Conservation (phyloP, 2,888 invertebrate genomes). For the Chaetogeoica ovagalla region DNA sequence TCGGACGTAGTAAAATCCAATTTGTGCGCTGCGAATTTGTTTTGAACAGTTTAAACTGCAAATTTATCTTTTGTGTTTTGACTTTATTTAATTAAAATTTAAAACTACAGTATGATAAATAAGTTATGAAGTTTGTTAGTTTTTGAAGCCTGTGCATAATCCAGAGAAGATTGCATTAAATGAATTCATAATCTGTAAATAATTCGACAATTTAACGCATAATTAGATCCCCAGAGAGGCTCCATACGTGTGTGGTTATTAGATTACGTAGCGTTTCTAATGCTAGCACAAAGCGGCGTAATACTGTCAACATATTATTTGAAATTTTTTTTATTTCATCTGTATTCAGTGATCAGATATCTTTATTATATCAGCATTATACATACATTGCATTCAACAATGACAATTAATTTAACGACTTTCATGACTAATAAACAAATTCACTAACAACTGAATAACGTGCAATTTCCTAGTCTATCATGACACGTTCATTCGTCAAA, state of each 20-base stretch:
- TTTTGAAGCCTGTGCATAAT: not conserved
- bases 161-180: constrained; percentile 11
- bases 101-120: not conserved
- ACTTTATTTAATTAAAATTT: constrained; percentile 1
- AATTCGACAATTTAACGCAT: not conserved
- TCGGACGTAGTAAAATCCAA: not conserved
- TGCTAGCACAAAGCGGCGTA: too few relatives aligned
- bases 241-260: not conserved
- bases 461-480: too few relatives aligned
- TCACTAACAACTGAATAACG: too few relatives aligned
- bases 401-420: too few relatives aligned
- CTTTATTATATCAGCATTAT: too few relatives aligned
- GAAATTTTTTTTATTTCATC: too few relatives aligned
- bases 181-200: not conserved
- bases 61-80: not conserved
- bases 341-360: too few relatives aligned
- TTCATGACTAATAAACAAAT: too few relatives aligned
- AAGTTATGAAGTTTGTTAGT: not conserved
- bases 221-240: not conserved
- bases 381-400: too few relatives aligned
- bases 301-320: too few relatives aligned
- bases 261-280: not conserved
- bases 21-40: not conserved
- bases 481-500: too few relatives aligned
- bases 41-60: not conserved